Evolutionary conservation across 2,113 vertebrate species (phyloP).

Genomic region (Istiophorus platypterus): DNA sequence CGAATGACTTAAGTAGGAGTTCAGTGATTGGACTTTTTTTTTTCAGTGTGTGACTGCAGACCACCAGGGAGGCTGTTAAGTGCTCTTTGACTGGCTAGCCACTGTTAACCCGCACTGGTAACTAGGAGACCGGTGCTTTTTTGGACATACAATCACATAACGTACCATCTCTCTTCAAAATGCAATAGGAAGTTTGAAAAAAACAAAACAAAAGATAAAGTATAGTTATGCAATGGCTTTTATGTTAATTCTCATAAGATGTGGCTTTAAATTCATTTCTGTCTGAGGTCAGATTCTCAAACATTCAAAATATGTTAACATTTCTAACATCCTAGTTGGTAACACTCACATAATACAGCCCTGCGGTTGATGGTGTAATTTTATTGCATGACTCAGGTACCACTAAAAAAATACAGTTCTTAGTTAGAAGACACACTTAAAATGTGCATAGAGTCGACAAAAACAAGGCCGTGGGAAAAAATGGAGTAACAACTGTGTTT

Average conservation of each 20-base stretch:
- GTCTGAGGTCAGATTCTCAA: not conserved
- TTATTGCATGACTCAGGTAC: no score
- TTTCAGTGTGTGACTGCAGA: conserved; percentile 49
- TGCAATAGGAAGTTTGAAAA: not conserved
- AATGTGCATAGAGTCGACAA: not conserved
- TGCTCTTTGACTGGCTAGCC: conserved; percentile 43
- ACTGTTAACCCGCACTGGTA: conserved; percentile 41
- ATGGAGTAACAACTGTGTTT: no score
- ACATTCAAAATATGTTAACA: not conserved
- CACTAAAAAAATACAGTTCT: no score
- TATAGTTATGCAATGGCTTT: not conserved
- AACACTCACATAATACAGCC: not conserved
- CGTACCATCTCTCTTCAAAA: not conserved
- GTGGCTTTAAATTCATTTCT: not conserved
- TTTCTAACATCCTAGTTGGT: not conserved
- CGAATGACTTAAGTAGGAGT: conserved; percentile 45
- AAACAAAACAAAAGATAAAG: not conserved
- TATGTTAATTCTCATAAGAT: not conserved
- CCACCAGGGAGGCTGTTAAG: conserved; percentile 46
- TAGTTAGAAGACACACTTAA: no score
- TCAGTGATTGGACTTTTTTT: conserved; percentile 50
- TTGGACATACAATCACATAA: not conserved
- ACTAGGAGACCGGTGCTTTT: conserved; percentile 7
- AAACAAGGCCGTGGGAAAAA: no score
- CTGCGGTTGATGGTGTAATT: no score